Evolutionary conservation across 1,140 invertebrate genomes (phyloP).

Genomic region (Hylaeus anthracinus): DNA sequence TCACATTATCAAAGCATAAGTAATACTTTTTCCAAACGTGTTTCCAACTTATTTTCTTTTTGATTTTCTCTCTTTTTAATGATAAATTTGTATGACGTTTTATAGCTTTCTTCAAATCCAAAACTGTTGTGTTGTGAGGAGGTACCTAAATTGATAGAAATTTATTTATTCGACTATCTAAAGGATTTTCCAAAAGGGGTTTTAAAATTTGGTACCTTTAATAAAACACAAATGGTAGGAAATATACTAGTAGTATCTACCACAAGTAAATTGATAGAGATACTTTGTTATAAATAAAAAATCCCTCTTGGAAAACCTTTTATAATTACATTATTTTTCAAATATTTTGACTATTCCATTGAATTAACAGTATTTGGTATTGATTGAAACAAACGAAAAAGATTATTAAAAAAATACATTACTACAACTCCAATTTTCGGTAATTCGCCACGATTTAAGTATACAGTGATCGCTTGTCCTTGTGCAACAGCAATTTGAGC

Average conservation of each 20-base stretch:
- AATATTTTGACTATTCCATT: not conserved
- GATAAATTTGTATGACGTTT: conserved; percentile 74
- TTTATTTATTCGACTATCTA: too few species aligned
- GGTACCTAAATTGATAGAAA: conserved; percentile 69
- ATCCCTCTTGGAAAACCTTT: too few species aligned
- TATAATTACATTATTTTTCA: too few species aligned
- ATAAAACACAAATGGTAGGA: too few species aligned
- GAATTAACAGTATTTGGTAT: not conserved
- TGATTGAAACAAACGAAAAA: not conserved
- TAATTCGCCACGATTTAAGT: conserved; percentile 72
- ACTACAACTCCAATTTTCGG: conserved; percentile 76
- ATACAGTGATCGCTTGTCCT: conserved; percentile 78
- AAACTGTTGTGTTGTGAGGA: conserved; percentile 72
- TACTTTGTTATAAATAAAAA: too few species aligned
- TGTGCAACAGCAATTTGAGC: conserved; percentile 76
- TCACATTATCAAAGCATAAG: conserved; percentile 65
- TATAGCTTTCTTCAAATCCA: conserved; percentile 77
- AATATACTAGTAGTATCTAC: too few species aligned
- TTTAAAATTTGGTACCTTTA: too few species aligned
- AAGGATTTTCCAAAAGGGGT: too few species aligned
- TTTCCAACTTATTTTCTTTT: conserved; percentile 78
- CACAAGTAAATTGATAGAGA: too few species aligned
- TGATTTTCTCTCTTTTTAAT: conserved; percentile 71
- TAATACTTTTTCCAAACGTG: conserved; percentile 77
- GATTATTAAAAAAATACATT: conserved; percentile 38